These are phyloP conservation scores for Drosophila chauvacae DNA, from an alignment of 1,140 invertebrate species.

Conservation along the genomic window DNA sequence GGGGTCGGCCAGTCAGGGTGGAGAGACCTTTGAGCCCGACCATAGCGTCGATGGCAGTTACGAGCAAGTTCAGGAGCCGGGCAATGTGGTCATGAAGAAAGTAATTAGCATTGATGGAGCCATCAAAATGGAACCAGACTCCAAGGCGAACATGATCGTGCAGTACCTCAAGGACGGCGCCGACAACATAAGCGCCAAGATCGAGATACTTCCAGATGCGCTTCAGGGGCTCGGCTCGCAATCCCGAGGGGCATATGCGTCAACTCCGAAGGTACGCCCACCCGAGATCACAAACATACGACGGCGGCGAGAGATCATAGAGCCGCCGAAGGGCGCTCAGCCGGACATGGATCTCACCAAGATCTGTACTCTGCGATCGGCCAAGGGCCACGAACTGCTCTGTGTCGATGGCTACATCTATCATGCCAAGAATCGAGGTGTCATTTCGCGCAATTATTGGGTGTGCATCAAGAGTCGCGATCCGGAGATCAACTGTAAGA, in stretches of 20 bases:
- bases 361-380: conserved; percentile 75
- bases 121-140: conserved; percentile 65
- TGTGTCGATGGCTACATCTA: conserved; percentile 81
- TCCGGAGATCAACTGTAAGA: conserved; percentile 73
- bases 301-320: conserved; percentile 37
- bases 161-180: conserved; percentile 66
- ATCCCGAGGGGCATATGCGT: conserved; percentile 9
- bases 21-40: conserved; percentile 15
- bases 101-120: conserved; percentile 69
- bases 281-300: conserved; percentile 63
- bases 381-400: conserved; percentile 75
- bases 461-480: conserved; percentile 77
- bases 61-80: conserved; percentile 16
- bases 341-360: conserved; percentile 77
- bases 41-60: conserved; percentile 31
- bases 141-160: conserved; percentile 64
- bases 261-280: conserved; percentile 44
- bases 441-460: conserved; percentile 79
- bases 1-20: conserved; percentile 23
- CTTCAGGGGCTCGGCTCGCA: conserved; percentile 7
- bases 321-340: not conserved
- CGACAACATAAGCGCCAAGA: conserved; percentile 68
- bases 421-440: conserved; percentile 74
- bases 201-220: conserved; percentile 53
- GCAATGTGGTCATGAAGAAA: conserved; percentile 60